Base-by-base conservation (phyloP, 2,113 vertebrate species). In the Channa argus region DNA sequence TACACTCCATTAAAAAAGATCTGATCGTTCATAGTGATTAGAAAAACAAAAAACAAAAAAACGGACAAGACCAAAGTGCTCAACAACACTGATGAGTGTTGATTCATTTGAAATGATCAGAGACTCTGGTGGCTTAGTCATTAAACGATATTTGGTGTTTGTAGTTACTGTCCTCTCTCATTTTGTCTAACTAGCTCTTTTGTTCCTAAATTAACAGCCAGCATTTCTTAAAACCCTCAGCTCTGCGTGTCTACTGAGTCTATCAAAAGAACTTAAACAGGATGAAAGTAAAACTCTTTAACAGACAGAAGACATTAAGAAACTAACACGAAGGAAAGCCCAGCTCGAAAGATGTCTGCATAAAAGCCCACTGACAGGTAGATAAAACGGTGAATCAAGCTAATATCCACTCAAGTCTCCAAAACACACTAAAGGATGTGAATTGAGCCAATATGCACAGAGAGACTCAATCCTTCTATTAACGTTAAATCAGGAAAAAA, bases 321-420 rank as follows among this genome's bases (percentile, higher is more conserved):
- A 83, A 82, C 87, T 65, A 72, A 83, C 77, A 47, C 5, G 4
- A 55, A 76, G 69, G 69, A 62, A 79, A 85, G 66, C 66, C 77
- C 53, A 3, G 37, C 46, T 72, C 9, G 62, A 79, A 84, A 55
- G 88, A 85, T 54, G 52, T 44, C 63, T 46, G 71, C 53, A 76
- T 80, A 79, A 82, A 86, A 84, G 80, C 82, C 68, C 71, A 66
- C 15, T 79, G 85, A 84, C 73, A 39, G 78, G 80, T 77, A 63
- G 83, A 82, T 86, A 84, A 85, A 74, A 82, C 8, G 3, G 24
- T 11, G 54, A 74, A 86, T 86, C 66, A 60, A 64, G 71, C 66
- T 85, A 68, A 83, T 77, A 83, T 74, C 76, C 86, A 78, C 77
- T 60, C 71, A 67, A 67, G 74, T 49, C 80, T 71, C 64, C 66